These are phyloP conservation scores for Anhinga rufa DNA, from an alignment of 2,113 vertebrate species.

Conservation along the genomic window DNA sequence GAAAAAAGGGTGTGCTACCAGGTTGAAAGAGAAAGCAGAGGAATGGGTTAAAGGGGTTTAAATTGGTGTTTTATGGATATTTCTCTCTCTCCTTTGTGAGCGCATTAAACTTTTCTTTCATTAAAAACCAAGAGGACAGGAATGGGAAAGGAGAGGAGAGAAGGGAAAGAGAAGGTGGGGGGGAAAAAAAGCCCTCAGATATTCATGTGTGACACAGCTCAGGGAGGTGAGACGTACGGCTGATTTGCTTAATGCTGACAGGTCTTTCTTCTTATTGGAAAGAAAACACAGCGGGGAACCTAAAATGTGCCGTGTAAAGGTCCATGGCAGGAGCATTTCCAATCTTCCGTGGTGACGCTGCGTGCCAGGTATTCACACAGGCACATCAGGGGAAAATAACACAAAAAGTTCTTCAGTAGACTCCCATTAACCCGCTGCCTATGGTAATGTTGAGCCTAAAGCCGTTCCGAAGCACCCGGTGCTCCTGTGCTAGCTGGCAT, in stretches of 20 bases:
- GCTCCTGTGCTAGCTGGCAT: fast-evolving
- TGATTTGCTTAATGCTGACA: conserved; percentile 73
- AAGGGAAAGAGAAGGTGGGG: conserved; percentile 69
- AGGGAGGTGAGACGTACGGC: conserved; percentile 49
- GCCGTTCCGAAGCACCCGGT: fast-evolving
- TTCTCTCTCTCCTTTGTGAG: conserved; percentile 37
- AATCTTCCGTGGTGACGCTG: conserved; percentile 28
- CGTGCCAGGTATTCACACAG: conserved; percentile 26
- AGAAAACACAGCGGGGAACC: conserved; percentile 64
- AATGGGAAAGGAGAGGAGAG: conserved; percentile 69
- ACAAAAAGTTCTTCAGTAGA: background rate
- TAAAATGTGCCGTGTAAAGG: conserved; percentile 63
- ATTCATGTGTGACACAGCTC: conserved; percentile 68
- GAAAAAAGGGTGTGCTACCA: conserved; percentile 13
- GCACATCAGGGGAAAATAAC: conserved; percentile 20
- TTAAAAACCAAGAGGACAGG: conserved; percentile 70
- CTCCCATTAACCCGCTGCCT: background rate
- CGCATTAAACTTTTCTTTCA: conserved; percentile 59
- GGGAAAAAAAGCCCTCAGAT: conserved; percentile 37
- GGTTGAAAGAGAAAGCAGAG: conserved; percentile 33
- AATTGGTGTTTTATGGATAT: conserved; percentile 67
- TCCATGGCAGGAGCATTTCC: conserved; percentile 62
- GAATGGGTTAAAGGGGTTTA: conserved; percentile 27
- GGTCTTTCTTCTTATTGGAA: conserved; percentile 67
- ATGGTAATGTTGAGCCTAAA: background rate